Percentiles rank a stretch among this genome's conserved stretches.
Conservation (phyloP, 2,797 vertebrate species). For the Melanotaenia boesemani region DNA sequence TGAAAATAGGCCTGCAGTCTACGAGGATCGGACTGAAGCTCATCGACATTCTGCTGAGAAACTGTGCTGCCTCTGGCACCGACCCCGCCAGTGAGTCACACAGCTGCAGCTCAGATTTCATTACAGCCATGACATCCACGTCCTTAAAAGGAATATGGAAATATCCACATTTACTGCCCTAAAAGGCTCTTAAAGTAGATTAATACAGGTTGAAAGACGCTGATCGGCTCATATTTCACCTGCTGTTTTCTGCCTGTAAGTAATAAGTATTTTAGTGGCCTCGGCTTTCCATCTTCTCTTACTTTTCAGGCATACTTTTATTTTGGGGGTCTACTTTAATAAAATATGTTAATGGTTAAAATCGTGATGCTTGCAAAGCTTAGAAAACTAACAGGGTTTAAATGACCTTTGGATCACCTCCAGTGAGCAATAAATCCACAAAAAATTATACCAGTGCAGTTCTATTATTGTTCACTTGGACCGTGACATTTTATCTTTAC, state of each 20-base stretch:
- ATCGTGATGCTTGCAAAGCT: too few species aligned
- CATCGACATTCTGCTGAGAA: constrained; percentile 97
- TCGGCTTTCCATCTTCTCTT: background rate
- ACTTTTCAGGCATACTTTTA: too few species aligned
- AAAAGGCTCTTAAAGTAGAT: constrained; percentile 6
- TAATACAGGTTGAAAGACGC: background rate
- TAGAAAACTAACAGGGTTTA: too few species aligned
- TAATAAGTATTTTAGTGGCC: background rate
- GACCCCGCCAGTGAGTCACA: constrained; percentile 91
- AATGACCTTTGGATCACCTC: too few species aligned
- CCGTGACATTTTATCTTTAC: too few species aligned
- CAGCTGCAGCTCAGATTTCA: constrained; percentile 1
- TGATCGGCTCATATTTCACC: background rate
- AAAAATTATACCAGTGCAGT: too few species aligned
- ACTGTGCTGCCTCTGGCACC: constrained; percentile 96
- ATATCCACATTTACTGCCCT: background rate
- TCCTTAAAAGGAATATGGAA: background rate
- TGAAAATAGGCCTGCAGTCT: constrained; percentile 98
- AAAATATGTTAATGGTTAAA: too few species aligned
- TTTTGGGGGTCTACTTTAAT: too few species aligned
- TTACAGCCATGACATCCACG: background rate
- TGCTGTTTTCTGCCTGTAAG: too few species aligned
- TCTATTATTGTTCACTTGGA: too few species aligned
- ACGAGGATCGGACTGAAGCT: constrained; percentile 96
- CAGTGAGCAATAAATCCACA: too few species aligned